Base-by-base conservation (phyloP, 2,113 vertebrate genomes). In the Boleophthalmus pectinirostris region DNA sequence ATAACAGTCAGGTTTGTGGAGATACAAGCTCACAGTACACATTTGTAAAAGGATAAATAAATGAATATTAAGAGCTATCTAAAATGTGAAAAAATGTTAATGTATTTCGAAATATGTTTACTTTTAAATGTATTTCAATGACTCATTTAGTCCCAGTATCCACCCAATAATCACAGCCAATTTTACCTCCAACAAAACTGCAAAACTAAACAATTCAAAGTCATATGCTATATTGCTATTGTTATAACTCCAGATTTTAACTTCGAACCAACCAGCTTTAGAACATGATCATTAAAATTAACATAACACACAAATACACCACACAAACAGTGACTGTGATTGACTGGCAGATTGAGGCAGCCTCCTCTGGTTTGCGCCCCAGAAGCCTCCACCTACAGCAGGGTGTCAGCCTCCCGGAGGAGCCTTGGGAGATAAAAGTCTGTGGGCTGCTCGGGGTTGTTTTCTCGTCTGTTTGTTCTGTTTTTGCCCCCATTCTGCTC, bases 401-500 rank as follows among this genome's bases (percentile, higher is more conserved):
- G 38, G 38, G 21, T 69, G 69, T 67, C 66, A 54, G 71, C 70
- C 46, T 35, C 24, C 65, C 53, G 74, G 45, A 71, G 84, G 61
- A 38, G 80, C 74, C 74, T 25, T 45, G 72, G 70, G 33, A 86
- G 74, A 91, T 85, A 73, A 87, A 88, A 89, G 74, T 45, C 73
- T 43, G 80, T 66, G 73, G 47, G 78, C 53, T 81, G 23, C 25
- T 46, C 38, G 0, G 56, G 57, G 57, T 82, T 85, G 80, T 85
- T 83, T 75, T 80, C 67, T 65, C 74, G 65, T 69, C 51, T 66
- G 76, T 82, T 85, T 86, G 78, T 84, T 87, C 68, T 73, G 71
- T 79, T 88, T 87, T 72, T 68, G 58, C 80, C 78, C 78, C 2
- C 73, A 72, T 89, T 87, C 81, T 78, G 81, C 72, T 88, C 74